Percentiles rank a stretch among this genome's conserved stretches.
These are phyloP conservation scores for Xerus rutilus DNA, from an alignment of 2,797 vertebrate species.

Conservation along the genomic window DNA sequence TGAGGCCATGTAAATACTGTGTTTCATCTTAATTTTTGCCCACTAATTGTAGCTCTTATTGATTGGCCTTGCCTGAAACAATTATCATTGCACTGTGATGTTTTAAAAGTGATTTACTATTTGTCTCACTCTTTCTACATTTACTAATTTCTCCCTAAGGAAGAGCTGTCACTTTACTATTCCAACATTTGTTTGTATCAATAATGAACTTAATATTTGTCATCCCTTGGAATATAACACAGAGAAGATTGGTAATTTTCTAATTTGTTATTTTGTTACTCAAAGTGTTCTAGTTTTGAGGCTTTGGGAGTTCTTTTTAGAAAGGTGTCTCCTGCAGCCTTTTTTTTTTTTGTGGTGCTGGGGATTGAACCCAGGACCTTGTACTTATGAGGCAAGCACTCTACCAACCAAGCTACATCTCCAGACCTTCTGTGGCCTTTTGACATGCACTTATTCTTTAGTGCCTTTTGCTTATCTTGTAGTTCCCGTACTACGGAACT, in stretches of 20 bases:
- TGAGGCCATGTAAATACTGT: neutral
- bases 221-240: neutral
- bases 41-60: neutral
- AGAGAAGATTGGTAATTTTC: no score
- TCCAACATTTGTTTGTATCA: neutral
- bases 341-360: neutral
- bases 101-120: neutral
- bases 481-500: neutral
- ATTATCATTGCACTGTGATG: neutral
- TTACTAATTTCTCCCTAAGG: neutral
- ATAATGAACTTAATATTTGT: neutral
- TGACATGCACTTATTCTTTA: neutral
- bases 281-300: constrained; percentile 3
- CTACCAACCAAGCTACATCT: no score
- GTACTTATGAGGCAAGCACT: no score
- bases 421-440: neutral
- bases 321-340: neutral
- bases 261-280: neutral
- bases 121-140: neutral
- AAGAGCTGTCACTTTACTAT: neutral
- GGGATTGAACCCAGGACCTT: no score
- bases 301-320: neutral
- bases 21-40: neutral
- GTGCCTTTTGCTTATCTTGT: neutral
- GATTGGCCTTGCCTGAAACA: neutral